phyloP scores from a whole-genome alignment of 2,113 vertebrate genomes.

The Paedocypris sp. region DNA sequence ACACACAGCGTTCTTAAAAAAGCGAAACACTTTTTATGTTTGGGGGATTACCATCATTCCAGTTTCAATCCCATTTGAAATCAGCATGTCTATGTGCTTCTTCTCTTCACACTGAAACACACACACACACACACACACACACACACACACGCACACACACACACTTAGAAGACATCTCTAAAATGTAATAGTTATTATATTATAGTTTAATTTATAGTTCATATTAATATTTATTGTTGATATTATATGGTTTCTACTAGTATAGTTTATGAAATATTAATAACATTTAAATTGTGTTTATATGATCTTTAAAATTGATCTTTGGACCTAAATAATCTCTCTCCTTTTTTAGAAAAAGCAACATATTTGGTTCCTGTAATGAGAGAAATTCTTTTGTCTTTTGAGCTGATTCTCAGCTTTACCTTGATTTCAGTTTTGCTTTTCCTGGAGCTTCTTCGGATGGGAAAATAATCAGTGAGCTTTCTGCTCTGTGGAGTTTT shows the following conservation, averaged over 20 bases:
- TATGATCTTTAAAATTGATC: too few species aligned
- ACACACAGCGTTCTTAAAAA: neutral
- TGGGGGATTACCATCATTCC: constrained; percentile 79
- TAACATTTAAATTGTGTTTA: too few species aligned
- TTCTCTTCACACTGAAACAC: constrained; percentile 78
- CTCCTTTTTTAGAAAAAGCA: too few species aligned
- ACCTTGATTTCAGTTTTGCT: constrained; percentile 88
- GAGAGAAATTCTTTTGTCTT: too few species aligned
- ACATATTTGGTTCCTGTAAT: too few species aligned
- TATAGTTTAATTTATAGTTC: too few species aligned
- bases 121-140: constrained; percentile 13
- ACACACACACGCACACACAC: too few species aligned
- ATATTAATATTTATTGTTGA: too few species aligned
- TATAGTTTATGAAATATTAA: neutral
- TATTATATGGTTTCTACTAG: neutral
- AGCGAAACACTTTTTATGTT: too few species aligned
- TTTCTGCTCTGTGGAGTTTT: constrained; percentile 74
- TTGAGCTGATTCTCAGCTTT: neutral
- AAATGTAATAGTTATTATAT: too few species aligned
- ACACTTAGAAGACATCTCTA: too few species aligned
- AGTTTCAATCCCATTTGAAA: constrained; percentile 83
- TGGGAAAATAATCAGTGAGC: constrained; percentile 88
- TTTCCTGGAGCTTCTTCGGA: constrained; percentile 86
- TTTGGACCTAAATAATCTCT: too few species aligned
- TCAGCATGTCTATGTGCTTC: constrained; percentile 79